Conservation (phyloP, 2,888 invertebrate genomes). For the Arctia plantaginis region DNA sequence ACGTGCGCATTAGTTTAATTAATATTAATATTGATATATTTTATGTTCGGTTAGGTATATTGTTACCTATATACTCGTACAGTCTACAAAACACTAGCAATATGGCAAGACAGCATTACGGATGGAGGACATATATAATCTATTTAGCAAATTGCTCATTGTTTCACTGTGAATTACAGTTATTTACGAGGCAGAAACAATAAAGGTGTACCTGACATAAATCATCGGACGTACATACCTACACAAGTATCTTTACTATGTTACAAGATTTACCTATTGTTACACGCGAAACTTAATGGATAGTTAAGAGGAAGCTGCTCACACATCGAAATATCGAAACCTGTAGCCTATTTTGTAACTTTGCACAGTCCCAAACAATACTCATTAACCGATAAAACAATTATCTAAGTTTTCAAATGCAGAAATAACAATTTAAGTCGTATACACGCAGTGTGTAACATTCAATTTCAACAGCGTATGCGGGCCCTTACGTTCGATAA, state of each 20-base stretch:
- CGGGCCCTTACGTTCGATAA: slow-evolving; percentile 41
- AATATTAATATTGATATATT: slow-evolving; percentile 54
- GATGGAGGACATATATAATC: slow-evolving; percentile 84
- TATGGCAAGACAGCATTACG: slow-evolving; percentile 85
- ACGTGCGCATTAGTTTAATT: slow-evolving; percentile 46
- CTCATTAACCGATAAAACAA: slow-evolving; percentile 64
- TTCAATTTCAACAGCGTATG: slow-evolving; percentile 34
- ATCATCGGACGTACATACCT: slow-evolving; percentile 78
- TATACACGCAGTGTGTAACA: slow-evolving; percentile 74
- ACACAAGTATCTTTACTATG: slow-evolving; percentile 72
- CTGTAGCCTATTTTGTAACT: slow-evolving; percentile 49
- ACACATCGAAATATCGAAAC: slow-evolving; percentile 52
- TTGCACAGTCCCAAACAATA: slow-evolving; percentile 73
- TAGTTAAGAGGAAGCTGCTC: slow-evolving; percentile 60
- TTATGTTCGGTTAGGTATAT: slow-evolving; percentile 63
- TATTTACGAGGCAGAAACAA: slow-evolving; percentile 83
- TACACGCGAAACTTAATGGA: slow-evolving; percentile 69
- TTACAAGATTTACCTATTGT: slow-evolving; percentile 75
- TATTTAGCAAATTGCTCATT: slow-evolving; percentile 85
- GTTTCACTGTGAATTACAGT: slow-evolving; percentile 80
- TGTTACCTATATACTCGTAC: slow-evolving; percentile 69
- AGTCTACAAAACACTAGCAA: slow-evolving; percentile 80
- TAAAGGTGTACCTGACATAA: slow-evolving; percentile 80
- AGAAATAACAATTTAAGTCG: slow-evolving; percentile 79
- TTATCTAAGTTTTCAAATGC: slow-evolving; percentile 59